These are phyloP conservation scores for Nothoprocta perdicaria DNA, from an alignment of 2,113 vertebrate genomes.

Conservation along the genomic window DNA sequence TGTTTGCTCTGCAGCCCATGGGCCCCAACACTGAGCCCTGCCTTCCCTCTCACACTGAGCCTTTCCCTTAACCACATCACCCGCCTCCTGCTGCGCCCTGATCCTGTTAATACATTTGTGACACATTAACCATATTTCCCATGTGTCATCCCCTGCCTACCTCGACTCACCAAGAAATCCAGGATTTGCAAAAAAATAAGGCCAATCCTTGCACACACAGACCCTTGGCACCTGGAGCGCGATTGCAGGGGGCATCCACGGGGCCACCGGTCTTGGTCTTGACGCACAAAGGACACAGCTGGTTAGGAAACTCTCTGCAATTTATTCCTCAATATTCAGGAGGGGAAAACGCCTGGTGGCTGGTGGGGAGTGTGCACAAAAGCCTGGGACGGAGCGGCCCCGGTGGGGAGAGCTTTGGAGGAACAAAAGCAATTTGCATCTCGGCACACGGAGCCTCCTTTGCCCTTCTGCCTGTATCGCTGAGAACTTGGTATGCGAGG, in stretches of 20 bases:
- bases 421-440: not conserved
- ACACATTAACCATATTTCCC: not conserved
- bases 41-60: not conserved
- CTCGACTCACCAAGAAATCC: not conserved
- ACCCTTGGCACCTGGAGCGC: not conserved
- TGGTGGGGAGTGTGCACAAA: not conserved
- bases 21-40: accelerated
- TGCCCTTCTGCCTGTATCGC: accelerated
- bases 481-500: not conserved
- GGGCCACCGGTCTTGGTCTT: not conserved
- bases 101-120: not conserved
- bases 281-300: accelerated
- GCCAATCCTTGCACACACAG: accelerated
- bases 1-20: not conserved
- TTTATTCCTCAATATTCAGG: accelerated
- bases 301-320: not conserved
- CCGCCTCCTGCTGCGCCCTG: not conserved
- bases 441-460: not conserved
- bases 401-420: not conserved
- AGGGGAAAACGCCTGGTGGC: not conserved
- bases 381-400: not conserved
- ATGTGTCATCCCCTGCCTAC: not conserved
- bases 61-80: accelerated
- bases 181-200: not conserved
- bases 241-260: not conserved